Evolutionary conservation across 2,113 vertebrate genomes (phyloP), one percentile per base, ranked within the genome.

Genomic region (Pimephales promelas): DNA sequence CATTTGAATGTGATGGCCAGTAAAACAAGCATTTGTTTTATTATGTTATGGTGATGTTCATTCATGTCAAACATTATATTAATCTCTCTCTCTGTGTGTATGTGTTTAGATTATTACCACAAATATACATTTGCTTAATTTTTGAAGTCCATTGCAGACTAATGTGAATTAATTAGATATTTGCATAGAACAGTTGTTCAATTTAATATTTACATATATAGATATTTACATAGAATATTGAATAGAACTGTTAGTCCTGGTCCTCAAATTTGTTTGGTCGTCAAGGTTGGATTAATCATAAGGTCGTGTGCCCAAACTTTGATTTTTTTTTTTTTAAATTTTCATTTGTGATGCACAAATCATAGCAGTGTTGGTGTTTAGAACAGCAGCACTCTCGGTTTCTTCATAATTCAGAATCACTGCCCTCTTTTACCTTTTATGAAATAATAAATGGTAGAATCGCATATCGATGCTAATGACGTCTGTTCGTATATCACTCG

Each of bases 401-500:
- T 14, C 34, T 72, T 47, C 3, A 40, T n/a, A 70, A 34, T 40
- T 78, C 1, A 10, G 52, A 81, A 49, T 64, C 47, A 52, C 45
- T 49, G 54, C 49, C 28, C 28, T 52, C 20, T 66, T 31, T 56
- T 20, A 81, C 64, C 79, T 70, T 79, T 49, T 13, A 64, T 34
- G 26, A 80, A 64, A 31, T 80, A 64, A 10, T 31, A 54, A 81
- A 40, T 18, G 28, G 47, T 80, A 68, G 79, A 81, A 68, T 70
- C 13, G 18, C 62, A 81, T 54, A 40, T 40, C 28, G 28, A 70
- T 68, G 78, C 78, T 80, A 80, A 80, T 80, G 62, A 80, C 20
- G 43, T 68, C 78, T 80, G 47, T 74, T 36, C 54, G 52, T 59
- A 77, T 83, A 68, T 59, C 57, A 26, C 75, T 72, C 6, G 0